Base-by-base conservation (phyloP, 2,888 invertebrate genomes). In the Leucophenga maculata region DNA sequence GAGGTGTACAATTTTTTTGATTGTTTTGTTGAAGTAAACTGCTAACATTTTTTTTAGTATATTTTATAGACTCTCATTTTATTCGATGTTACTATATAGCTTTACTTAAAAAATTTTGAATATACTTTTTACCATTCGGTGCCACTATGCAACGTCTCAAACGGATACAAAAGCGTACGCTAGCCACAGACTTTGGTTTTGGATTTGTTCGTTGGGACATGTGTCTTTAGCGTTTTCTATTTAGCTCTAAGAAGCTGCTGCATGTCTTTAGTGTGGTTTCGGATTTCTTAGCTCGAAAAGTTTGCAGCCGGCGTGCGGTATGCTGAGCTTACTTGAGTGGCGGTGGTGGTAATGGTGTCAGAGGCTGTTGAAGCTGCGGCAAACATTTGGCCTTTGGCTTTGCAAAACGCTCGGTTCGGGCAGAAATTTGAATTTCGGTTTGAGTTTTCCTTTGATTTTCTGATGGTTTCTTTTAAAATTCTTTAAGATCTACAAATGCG, bases 401-500 rank as follows among this genome's bases (percentile, higher is more conserved):
- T 65, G 39, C 39, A 39, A 39, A 39, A 39, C 39, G 60, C 69
- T 55, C 20, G 55, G 66, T 64, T 60, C 68, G 71, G 70, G 73
- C 68, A 68, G 54, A 18, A 18, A 18, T 8, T 55, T 26, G 31
- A 18, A 39, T 3, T 54, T 73, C 76, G 77, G 79, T 75, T 79
- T 80, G 77, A 78, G 72, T 68, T 69, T 65, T 68, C 72, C n/a
- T 18, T 52, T 59, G 54, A 62, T 67, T 72, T 76, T 77, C n/a
- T n/a, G n/a, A 77, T 78, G 76, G 72, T 79, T 78, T 64, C 62
- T 78, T 80, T 74, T 72, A 66, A 78, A 84, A 82, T 80, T 82
- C 82, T 80, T 84, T 84, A 85, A 85, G 85, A 85, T 78, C 78
- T 82, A 77, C 75, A 81, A 80, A 73, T 86, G 86, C 73, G 86